A percentile compares a stretch with the other conserved stretches of the same genome.
phyloP scores from a whole-genome alignment of 2,888 invertebrate species.

The Nephrotoma guestfalica region DNA sequence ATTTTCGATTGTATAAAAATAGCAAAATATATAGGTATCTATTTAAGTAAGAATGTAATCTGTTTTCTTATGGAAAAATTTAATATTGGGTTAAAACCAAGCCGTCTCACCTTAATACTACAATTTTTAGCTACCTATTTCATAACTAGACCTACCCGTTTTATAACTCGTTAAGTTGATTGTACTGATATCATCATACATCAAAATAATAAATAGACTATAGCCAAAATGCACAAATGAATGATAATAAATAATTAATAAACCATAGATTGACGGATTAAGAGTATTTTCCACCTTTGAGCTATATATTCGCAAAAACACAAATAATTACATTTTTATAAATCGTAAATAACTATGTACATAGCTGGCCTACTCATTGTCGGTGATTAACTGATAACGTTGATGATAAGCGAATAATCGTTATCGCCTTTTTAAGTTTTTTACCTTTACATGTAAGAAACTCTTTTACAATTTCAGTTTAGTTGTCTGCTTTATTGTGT shows the following conservation, averaged over 20 bases:
- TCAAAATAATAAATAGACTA: not conserved
- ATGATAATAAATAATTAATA: not conserved
- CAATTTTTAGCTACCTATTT: too few relatives aligned
- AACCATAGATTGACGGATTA: not conserved
- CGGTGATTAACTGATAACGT: not conserved
- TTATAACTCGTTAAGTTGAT: not conserved
- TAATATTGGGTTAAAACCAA: too few relatives aligned
- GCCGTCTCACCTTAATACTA: too few relatives aligned
- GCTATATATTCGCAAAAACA: not conserved
- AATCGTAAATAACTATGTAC: not conserved
- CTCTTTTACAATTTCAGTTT: not conserved
- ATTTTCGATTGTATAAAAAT: not conserved
- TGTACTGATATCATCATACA: not conserved
- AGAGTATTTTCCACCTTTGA: not conserved
- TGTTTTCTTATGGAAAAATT: too few relatives aligned
- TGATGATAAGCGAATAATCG: not conserved
- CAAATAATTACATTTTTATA: not conserved
- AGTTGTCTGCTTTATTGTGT: not conserved
- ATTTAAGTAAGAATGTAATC: too few relatives aligned
- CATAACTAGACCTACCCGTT: not conserved
- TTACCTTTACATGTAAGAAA: not conserved
- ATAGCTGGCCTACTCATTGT: not conserved
- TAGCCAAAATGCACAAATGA: not conserved
- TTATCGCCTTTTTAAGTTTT: too few relatives aligned
- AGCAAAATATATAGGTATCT: too few relatives aligned